Conservation (phyloP, 2,888 invertebrate species). For the Anorthoa munda region DNA sequence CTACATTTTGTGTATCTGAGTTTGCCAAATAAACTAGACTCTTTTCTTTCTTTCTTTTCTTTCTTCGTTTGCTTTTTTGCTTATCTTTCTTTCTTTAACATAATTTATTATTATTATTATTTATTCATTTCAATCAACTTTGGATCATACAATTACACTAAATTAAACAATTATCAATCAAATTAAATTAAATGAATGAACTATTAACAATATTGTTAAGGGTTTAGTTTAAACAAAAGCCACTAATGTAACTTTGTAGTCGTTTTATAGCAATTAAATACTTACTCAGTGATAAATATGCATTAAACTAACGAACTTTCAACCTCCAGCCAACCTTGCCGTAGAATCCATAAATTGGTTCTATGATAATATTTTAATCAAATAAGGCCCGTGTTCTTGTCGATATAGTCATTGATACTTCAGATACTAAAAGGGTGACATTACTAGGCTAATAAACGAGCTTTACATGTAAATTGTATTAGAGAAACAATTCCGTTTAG, state of each 20-base stretch:
- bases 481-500: constrained; percentile 34
- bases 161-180: too few species aligned
- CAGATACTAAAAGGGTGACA: constrained; percentile 41
- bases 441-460: constrained; percentile 35
- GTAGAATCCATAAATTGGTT: neutral
- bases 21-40: neutral
- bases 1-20: too few species aligned
- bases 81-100: too few species aligned
- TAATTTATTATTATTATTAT: too few species aligned
- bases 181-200: too few species aligned
- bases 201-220: too few species aligned
- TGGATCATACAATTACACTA: too few species aligned
- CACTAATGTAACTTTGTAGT: too few species aligned
- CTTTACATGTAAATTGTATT: constrained; percentile 50
- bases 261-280: too few species aligned
- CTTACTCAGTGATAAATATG: neutral
- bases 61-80: too few species aligned
- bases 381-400: constrained; percentile 21
- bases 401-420: constrained; percentile 20
- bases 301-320: neutral
- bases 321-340: neutral
- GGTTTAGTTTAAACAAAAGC: too few species aligned
- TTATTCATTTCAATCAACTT: too few species aligned
- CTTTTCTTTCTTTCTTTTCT: neutral
- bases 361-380: constrained; percentile 13